Conservation (phyloP, 2,797 vertebrate genomes). For the Percopsis omiscomaycus region DNA sequence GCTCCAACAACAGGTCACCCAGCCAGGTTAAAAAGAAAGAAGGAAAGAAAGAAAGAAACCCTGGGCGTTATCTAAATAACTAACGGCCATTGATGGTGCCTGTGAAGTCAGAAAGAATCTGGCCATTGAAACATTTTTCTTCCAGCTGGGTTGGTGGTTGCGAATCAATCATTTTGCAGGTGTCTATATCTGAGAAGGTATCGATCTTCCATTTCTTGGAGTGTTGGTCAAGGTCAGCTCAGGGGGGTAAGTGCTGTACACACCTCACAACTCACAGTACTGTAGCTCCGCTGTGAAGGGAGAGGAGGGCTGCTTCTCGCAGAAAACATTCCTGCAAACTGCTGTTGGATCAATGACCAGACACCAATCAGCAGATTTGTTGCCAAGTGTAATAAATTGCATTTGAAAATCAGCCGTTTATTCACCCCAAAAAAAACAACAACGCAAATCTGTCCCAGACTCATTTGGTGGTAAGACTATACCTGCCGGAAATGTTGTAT, state of each 20-base stretch:
- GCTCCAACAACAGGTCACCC: slow-evolving; percentile 17
- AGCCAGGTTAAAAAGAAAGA: slow-evolving; percentile 2
- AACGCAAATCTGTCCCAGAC: slow-evolving; percentile 21
- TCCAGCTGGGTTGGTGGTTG: slow-evolving; percentile 15
- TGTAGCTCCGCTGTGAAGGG: slow-evolving; percentile 13
- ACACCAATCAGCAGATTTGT: slow-evolving; percentile 28
- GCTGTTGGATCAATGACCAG: slow-evolving; percentile 32
- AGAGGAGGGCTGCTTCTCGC: slow-evolving; percentile 19
- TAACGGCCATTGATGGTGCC: not conserved
- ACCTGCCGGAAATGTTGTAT: slow-evolving; percentile 14
- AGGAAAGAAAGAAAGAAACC: slow-evolving; percentile 1
- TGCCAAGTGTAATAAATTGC: slow-evolving; percentile 19
- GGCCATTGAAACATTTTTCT: slow-evolving; percentile 6
- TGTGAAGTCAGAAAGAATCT: slow-evolving; percentile 13
- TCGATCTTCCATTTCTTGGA: not conserved
- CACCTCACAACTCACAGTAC: slow-evolving; percentile 19
- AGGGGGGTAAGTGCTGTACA: slow-evolving; percentile 12
- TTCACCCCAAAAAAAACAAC: slow-evolving; percentile 10
- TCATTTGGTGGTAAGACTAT: slow-evolving; percentile 18
- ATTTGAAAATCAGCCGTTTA: slow-evolving; percentile 10
- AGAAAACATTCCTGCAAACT: slow-evolving; percentile 14
- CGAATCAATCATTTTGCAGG: slow-evolving; percentile 1
- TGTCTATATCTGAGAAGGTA: slow-evolving; percentile 1
- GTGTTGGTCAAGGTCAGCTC: slow-evolving; percentile 29
- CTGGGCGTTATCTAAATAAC: not conserved